Conservation (phyloP, 2,113 vertebrate species). For the Ailuropoda melanoleuca region DNA sequence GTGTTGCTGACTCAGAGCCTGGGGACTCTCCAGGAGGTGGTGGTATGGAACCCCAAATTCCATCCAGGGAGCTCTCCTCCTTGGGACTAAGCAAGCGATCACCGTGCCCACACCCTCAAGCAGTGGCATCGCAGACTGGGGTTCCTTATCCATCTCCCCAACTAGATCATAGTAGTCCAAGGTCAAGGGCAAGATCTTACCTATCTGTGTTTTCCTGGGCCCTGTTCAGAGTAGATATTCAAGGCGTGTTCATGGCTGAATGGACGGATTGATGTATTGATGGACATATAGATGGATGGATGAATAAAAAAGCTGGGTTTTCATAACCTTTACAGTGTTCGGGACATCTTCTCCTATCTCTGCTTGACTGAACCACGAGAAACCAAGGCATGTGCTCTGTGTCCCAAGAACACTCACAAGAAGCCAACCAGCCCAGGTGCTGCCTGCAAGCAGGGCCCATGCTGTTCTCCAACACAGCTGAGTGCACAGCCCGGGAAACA, state of each 20-base stretch:
- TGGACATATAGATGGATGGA: neutral
- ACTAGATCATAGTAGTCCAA: neutral
- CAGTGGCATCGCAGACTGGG: neutral
- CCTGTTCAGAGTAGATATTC: neutral
- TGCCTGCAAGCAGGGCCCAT: rapidly evolving
- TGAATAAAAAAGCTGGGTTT: neutral
- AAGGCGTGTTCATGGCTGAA: neutral
- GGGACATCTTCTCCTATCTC: neutral
- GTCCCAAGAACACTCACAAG: neutral
- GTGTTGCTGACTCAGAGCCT: neutral
- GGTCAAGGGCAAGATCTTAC: neutral
- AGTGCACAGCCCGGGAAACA: rapidly evolving
- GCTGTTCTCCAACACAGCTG: neutral
- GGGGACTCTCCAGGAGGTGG: neutral
- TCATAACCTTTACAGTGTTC: neutral
- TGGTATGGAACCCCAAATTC: neutral
- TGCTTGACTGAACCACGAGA: neutral
- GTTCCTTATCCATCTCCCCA: neutral
- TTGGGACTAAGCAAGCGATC: neutral
- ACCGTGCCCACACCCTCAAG: neutral
- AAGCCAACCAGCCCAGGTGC: neutral
- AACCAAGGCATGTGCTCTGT: neutral
- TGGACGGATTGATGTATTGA: neutral
- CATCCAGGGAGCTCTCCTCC: neutral
- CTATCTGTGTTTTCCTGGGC: neutral